Percentiles rank a stretch among this genome's conserved stretches.
phyloP scores from a whole-genome alignment of 2,113 vertebrate species.

The Corythornis vintsioides region DNA sequence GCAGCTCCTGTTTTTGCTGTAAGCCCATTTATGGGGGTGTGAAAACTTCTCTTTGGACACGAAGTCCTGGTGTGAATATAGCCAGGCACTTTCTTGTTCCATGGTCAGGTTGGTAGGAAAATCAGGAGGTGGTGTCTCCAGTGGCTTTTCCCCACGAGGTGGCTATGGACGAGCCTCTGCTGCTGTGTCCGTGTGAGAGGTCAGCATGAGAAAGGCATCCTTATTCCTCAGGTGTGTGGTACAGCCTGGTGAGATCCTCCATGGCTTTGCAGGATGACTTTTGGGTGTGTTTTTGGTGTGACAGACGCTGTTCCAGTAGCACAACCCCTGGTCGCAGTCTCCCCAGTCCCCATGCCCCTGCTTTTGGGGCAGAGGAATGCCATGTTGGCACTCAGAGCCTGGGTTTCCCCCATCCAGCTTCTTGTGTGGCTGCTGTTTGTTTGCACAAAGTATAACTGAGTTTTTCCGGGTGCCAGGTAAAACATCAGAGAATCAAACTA shows the following conservation, averaged over 20 bases:
- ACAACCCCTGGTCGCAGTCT: neutral
- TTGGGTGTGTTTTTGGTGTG: neutral
- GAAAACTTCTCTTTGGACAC: slow-evolving; percentile 25
- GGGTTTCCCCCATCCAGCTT: neutral
- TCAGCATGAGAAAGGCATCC: neutral
- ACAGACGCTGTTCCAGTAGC: neutral
- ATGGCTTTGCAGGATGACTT: fast-evolving
- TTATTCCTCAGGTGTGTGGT: neutral
- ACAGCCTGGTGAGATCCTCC: neutral
- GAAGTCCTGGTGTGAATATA: neutral
- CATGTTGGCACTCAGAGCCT: neutral
- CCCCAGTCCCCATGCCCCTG: neutral
- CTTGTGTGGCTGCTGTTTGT: slow-evolving; percentile 23
- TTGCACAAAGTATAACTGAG: neutral
- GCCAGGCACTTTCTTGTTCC: neutral
- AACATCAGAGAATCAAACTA: neutral
- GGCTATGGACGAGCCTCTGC: neutral
- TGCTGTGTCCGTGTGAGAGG: neutral
- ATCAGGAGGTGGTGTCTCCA: neutral
- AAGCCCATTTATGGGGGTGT: slow-evolving; percentile 13
- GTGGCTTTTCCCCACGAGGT: neutral
- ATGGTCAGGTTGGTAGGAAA: neutral
- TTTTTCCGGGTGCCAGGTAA: neutral
- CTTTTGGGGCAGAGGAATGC: neutral
- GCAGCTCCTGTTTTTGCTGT: neutral